These are phyloP conservation scores for Pteropus alecto DNA, from an alignment of 2,113 vertebrate species.

Conservation along the genomic window DNA sequence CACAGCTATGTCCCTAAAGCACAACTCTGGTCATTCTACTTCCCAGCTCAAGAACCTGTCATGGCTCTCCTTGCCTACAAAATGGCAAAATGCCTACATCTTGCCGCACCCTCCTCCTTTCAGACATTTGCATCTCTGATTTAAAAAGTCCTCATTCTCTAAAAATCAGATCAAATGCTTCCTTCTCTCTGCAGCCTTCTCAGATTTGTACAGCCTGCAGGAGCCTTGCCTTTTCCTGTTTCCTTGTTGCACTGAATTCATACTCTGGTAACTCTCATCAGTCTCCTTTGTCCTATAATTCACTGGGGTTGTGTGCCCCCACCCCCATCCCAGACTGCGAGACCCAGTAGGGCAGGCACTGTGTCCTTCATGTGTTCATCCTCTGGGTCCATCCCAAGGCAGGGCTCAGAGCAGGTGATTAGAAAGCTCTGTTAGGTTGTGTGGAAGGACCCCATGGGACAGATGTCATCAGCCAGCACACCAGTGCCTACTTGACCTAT, in stretches of 20 bases:
- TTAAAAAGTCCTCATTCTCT: not conserved
- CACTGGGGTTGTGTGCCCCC: accelerated
- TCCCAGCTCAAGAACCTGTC: not conserved
- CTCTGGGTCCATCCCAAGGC: not conserved
- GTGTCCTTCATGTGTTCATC: not conserved
- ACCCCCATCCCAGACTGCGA: not conserved
- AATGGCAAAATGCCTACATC: not conserved
- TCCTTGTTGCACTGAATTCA: not conserved
- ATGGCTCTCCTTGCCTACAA: not conserved
- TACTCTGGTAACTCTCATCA: not conserved
- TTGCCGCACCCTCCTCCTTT: not conserved
- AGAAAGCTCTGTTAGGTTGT: not conserved
- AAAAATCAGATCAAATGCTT: not conserved
- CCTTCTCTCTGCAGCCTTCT: not conserved
- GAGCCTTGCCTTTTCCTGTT: not conserved
- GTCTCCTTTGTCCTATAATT: not conserved
- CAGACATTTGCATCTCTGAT: not conserved
- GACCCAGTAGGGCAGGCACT: not conserved
- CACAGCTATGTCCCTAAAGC: not conserved
- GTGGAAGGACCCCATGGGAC: not conserved
- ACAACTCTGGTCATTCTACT: not conserved
- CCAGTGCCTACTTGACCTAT: not conserved
- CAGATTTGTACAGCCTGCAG: not conserved
- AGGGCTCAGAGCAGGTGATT: not conserved
- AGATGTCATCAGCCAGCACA: not conserved